These are phyloP conservation scores for Ellobium chinense DNA, from an alignment of 2,888 invertebrate species.

Conservation along the genomic window DNA sequence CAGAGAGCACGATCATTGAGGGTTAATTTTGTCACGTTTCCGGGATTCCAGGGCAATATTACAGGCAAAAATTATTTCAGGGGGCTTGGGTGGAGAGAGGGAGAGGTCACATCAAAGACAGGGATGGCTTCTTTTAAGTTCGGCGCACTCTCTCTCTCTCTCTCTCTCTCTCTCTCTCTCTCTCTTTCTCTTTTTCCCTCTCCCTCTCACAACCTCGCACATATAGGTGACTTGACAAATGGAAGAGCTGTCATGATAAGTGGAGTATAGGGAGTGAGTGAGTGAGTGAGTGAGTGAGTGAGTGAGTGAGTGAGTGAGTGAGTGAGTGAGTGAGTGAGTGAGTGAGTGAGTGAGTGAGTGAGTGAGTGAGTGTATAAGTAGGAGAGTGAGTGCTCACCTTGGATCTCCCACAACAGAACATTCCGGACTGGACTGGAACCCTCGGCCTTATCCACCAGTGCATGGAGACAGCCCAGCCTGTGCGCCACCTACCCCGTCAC, in stretches of 20 bases:
- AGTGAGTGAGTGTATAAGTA: not conserved
- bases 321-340: not conserved
- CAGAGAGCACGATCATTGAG: too few relatives aligned
- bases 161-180: conserved; percentile 13
- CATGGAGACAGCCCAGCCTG: conserved; percentile 31
- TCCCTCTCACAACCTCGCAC: not conserved
- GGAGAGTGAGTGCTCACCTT: conserved; percentile 38
- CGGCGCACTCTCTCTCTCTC: not conserved
- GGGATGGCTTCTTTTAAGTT: not conserved
- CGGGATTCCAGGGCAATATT: too few relatives aligned
- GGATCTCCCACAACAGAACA: conserved; percentile 52
- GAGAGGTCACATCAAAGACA: too few relatives aligned
- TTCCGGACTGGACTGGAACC: conserved; percentile 45
- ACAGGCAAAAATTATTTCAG: too few relatives aligned
- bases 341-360: not conserved
- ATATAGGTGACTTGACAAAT: not conserved
- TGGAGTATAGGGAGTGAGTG: not conserved
- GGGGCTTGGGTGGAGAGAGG: too few relatives aligned
- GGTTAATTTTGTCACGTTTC: too few relatives aligned
- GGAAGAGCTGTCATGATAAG: not conserved
- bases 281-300: not conserved
- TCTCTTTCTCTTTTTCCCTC: conserved; percentile 1
- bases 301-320: conserved; percentile 6
- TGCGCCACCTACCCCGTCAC: not conserved
- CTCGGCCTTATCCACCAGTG: conserved; percentile 35